A percentile compares a stretch with the other conserved stretches of the same genome.
Conservation (phyloP, 1,140 invertebrate genomes). For the Phthorimaea operculella region DNA sequence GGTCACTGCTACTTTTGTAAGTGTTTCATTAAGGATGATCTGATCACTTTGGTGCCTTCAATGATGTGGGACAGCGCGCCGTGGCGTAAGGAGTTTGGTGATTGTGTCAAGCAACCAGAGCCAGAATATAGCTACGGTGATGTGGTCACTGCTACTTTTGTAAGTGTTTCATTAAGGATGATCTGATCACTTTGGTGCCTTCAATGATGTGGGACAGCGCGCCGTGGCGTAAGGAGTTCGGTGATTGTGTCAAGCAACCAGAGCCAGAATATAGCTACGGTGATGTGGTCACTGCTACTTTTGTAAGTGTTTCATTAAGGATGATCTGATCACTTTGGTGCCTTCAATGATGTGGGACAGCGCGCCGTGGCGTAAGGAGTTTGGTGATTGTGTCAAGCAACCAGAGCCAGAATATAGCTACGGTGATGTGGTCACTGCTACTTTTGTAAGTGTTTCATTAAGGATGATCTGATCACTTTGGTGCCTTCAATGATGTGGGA, state of each 20-base stretch:
- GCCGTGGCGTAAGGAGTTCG: slow-evolving; percentile 78
- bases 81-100: slow-evolving; percentile 79
- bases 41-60: slow-evolving; percentile 81
- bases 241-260: slow-evolving; percentile 78
- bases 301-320: no score
- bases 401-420: slow-evolving; percentile 70
- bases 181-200: slow-evolving; percentile 80
- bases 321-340: slow-evolving; percentile 78
- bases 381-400: slow-evolving; percentile 80
- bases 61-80: slow-evolving; percentile 83
- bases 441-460: no score
- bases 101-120: slow-evolving; percentile 75
- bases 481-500: slow-evolving; percentile 86
- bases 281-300: slow-evolving; percentile 73
- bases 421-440: slow-evolving; percentile 75
- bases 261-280: slow-evolving; percentile 69
- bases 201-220: slow-evolving; percentile 84
- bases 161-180: no score
- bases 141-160: slow-evolving; percentile 72
- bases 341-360: slow-evolving; percentile 85
- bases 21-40: slow-evolving; percentile 75
- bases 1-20: slow-evolving; percentile 73
- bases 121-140: slow-evolving; percentile 72
- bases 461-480: slow-evolving; percentile 78
- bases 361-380: slow-evolving; percentile 75